A percentile compares a stretch with the other conserved stretches of the same genome.
Evolutionary conservation across 2,113 vertebrate genomes (phyloP).

Genomic region (Eira barbara): DNA sequence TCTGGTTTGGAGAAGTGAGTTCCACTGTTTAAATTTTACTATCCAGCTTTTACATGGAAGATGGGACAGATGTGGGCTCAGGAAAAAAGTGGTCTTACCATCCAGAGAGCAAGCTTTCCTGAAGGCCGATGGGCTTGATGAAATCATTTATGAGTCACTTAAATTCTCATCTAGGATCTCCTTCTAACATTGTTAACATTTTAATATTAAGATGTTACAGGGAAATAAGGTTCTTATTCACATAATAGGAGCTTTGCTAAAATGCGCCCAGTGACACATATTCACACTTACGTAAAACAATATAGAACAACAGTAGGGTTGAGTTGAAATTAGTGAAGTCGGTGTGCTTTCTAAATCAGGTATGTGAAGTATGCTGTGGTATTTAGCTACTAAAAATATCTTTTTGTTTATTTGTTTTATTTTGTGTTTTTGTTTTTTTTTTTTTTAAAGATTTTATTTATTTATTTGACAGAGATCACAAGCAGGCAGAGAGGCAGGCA

Average conservation of each 20-base stretch:
- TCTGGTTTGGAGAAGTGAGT: constrained; percentile 28
- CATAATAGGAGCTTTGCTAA: background rate
- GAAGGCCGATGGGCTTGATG: background rate
- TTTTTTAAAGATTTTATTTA: too few relatives aligned
- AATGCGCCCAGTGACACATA: background rate
- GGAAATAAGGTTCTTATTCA: background rate
- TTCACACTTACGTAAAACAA: background rate
- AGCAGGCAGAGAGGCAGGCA: too few relatives aligned
- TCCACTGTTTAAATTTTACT: constrained; percentile 58
- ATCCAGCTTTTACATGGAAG: constrained; percentile 16
- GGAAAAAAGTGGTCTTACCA: background rate
- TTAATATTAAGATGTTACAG: background rate
- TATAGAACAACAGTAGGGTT: background rate
- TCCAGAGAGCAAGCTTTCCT: background rate
- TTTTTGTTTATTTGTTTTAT: background rate
- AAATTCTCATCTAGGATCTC: constrained; percentile 9
- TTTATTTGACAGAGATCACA: too few relatives aligned
- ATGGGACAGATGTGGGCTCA: background rate
- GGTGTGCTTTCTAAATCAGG: background rate
- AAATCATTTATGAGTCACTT: background rate
- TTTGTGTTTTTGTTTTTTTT: background rate
- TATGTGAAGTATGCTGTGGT: background rate
- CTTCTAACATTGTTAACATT: background rate
- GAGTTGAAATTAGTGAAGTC: constrained; percentile 13
- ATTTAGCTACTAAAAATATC: constrained; percentile 6